These are phyloP conservation scores for Anthoscopus minutus DNA, from an alignment of 2,113 vertebrate genomes.

Conservation along the genomic window DNA sequence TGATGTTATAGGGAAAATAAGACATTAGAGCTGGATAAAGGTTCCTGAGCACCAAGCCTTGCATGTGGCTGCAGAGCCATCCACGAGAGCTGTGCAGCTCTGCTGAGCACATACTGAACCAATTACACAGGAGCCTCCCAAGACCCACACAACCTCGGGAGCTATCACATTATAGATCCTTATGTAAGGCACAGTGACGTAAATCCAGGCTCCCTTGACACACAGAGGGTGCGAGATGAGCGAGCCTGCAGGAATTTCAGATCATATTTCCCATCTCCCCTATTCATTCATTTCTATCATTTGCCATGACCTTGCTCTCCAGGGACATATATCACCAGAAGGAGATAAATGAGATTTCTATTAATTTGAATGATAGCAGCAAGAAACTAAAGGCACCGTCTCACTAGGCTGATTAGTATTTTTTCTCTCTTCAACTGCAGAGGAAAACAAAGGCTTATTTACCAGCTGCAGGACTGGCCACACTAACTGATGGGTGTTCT, in stretches of 20 bases:
- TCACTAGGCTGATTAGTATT: background rate
- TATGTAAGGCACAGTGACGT: slow-evolving; percentile 11
- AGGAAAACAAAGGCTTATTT: background rate
- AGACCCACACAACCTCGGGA: background rate
- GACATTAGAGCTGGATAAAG: background rate
- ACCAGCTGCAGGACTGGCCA: background rate
- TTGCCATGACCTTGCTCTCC: slow-evolving; percentile 39
- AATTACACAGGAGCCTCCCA: background rate
- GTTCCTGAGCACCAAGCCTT: fast-evolving
- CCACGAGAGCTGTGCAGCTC: background rate
- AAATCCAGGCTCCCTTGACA: slow-evolving; percentile 25
- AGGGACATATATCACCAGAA: background rate
- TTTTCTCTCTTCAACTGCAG: background rate
- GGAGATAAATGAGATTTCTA: slow-evolving; percentile 9
- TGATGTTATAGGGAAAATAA: too few relatives aligned
- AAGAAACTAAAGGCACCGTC: background rate
- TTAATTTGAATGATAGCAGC: background rate
- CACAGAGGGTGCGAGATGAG: background rate
- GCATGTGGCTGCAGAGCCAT: background rate
- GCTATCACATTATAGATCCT: background rate
- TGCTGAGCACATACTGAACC: background rate
- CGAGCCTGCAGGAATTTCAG: slow-evolving; percentile 26
- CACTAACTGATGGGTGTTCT: background rate
- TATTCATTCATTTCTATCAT: background rate
- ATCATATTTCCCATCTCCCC: slow-evolving; percentile 19